These are phyloP conservation scores for Pachydiplax longipennis DNA, from an alignment of 2,888 invertebrate species.

Conservation along the genomic window DNA sequence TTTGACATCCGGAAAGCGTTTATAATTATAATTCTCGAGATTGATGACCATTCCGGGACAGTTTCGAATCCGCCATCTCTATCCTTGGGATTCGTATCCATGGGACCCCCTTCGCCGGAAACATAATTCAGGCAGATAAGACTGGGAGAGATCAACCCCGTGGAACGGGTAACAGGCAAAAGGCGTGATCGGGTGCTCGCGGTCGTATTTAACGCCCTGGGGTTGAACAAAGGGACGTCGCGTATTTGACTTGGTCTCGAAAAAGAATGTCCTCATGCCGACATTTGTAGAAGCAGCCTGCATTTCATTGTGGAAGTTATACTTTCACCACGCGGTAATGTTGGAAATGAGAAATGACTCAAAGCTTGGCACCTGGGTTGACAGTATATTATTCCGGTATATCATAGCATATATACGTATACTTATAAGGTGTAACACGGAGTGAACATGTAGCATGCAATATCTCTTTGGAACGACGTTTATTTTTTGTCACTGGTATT, in stretches of 20 bases:
- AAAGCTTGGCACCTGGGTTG: too few relatives aligned
- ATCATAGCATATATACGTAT: too few relatives aligned
- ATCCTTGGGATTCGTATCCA: not conserved
- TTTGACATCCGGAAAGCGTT: not conserved
- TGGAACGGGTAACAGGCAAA: constrained; percentile 37
- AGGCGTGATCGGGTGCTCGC: constrained; percentile 18
- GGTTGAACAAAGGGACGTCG: not conserved
- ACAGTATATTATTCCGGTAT: too few relatives aligned
- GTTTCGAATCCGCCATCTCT: constrained; percentile 11
- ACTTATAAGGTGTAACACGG: too few relatives aligned
- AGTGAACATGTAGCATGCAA: too few relatives aligned
- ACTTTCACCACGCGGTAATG: too few relatives aligned
- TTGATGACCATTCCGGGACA: not conserved
- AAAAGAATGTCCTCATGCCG: not conserved
- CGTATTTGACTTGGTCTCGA: not conserved
- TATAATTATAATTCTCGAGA: constrained; percentile 9
- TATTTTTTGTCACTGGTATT: too few relatives aligned
- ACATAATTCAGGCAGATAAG: constrained; percentile 36
- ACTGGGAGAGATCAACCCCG: not conserved
- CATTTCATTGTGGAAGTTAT: too few relatives aligned
- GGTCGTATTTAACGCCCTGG: not conserved
- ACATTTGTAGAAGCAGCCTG: not conserved
- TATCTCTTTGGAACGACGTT: too few relatives aligned
- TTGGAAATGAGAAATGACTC: too few relatives aligned
- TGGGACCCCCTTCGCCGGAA: constrained; percentile 15